These are phyloP conservation scores for Bugula neritina DNA, from an alignment of 2,888 invertebrate species.

Conservation along the genomic window DNA sequence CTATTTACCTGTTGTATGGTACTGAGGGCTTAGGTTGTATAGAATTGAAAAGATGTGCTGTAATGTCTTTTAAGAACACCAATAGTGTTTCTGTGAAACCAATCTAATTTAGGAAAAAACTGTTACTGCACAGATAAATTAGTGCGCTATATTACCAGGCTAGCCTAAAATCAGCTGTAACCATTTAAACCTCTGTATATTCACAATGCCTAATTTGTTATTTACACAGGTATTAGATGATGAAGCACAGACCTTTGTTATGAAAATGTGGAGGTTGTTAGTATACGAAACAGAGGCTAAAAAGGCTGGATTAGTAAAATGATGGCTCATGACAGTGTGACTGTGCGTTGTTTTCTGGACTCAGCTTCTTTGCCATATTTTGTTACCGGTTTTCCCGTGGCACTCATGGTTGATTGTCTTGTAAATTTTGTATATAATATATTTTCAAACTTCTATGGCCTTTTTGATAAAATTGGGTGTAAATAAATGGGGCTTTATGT, in stretches of 20 bases:
- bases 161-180: too few relatives aligned
- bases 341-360: not conserved
- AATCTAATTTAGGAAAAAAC: not conserved
- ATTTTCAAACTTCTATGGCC: too few relatives aligned
- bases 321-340: not conserved
- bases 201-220: conserved; percentile 9
- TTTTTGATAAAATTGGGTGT: too few relatives aligned
- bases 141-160: too few relatives aligned
- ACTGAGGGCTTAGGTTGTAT: not conserved
- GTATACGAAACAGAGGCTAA: conserved; percentile 99
- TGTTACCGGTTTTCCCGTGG: too few relatives aligned
- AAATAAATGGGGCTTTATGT: too few relatives aligned
- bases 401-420: too few relatives aligned
- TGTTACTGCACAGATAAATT: too few relatives aligned
- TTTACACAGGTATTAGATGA: conserved; percentile 85
- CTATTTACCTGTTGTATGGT: not conserved
- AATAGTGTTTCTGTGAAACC: too few relatives aligned
- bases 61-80: too few relatives aligned
- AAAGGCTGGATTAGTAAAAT: conserved; percentile 78
- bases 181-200: too few relatives aligned
- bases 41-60: not conserved
- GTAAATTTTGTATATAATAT: too few relatives aligned
- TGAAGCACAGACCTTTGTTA: conserved; percentile 98
- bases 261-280: conserved; percentile 98
- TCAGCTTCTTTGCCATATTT: not conserved